Conservation (phyloP, 2,888 invertebrate genomes). For the Galerucella pusilla region DNA sequence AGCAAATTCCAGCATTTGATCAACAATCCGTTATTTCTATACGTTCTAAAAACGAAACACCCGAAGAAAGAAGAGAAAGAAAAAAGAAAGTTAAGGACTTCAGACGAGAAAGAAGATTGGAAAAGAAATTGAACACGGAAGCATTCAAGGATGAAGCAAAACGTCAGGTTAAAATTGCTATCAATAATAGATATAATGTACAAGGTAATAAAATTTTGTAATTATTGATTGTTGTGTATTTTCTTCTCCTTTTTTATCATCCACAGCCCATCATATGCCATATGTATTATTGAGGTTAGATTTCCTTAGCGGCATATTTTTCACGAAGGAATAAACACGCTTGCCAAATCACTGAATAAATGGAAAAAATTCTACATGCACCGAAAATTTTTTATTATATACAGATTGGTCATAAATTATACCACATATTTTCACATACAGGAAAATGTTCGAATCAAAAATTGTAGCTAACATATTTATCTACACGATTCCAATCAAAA, state of each 20-base stretch:
- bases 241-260: neutral
- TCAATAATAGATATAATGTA: conserved; percentile 80
- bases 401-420: too few species aligned
- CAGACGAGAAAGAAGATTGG: conserved; percentile 80
- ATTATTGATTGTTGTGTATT: conserved; percentile 26
- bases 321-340: too few species aligned
- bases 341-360: too few species aligned
- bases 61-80: conserved; percentile 80
- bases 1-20: conserved; percentile 71
- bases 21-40: conserved; percentile 77
- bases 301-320: too few species aligned
- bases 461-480: too few species aligned
- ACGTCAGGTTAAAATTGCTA: conserved; percentile 78
- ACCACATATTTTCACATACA: too few species aligned
- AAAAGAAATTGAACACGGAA: conserved; percentile 82
- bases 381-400: too few species aligned
- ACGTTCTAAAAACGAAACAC: conserved; percentile 80
- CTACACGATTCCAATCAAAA: too few species aligned
- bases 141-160: conserved; percentile 90
- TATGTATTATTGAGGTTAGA: too few species aligned
- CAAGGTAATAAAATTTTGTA: conserved; percentile 78
- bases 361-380: too few species aligned
- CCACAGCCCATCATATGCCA: too few species aligned
- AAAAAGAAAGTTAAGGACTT: conserved; percentile 84
- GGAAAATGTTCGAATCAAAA: too few species aligned